A percentile compares a stretch with the other conserved stretches of the same genome.
These are phyloP conservation scores for Phalacrocorax carbo DNA, from an alignment of 2,113 vertebrate species.

Conservation along the genomic window DNA sequence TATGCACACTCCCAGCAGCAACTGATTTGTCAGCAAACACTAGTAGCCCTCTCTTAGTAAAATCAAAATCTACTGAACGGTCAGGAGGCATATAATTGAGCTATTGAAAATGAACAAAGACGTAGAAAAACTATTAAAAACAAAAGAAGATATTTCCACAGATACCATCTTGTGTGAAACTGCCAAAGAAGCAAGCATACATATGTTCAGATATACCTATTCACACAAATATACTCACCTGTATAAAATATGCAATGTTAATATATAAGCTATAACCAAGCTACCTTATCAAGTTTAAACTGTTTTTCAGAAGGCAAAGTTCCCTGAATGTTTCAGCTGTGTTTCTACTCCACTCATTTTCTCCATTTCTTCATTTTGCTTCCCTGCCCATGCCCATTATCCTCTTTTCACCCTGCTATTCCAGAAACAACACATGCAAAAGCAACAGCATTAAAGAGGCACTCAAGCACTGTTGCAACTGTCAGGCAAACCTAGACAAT, in stretches of 20 bases:
- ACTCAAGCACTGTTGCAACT: not conserved
- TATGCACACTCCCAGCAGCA: conserved; percentile 58
- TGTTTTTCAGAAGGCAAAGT: not conserved
- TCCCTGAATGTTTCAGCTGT: not conserved
- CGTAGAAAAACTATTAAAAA: not conserved
- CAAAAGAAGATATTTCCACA: not conserved
- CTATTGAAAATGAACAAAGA: conserved; percentile 65
- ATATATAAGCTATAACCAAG: not conserved
- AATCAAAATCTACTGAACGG: conserved; percentile 83
- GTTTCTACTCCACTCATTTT: not conserved
- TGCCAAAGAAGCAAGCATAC: not conserved
- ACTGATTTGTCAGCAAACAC: conserved; percentile 81
- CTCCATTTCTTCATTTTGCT: not conserved
- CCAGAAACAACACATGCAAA: not conserved
- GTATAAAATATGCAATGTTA: not conserved
- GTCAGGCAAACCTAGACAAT: not conserved
- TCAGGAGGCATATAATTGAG: conserved; percentile 84
- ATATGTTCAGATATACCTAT: not conserved
- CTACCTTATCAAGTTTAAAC: not conserved
- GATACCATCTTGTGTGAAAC: not conserved
- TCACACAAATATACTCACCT: not conserved
- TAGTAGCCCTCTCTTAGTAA: conserved; percentile 88
- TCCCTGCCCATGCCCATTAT: not conserved
- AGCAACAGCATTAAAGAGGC: not conserved
- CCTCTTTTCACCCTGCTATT: not conserved